Evolutionary conservation across 2,888 invertebrate genomes (phyloP), one percentile per base, ranked within the genome.

Genomic region (Acronicta leporina): DNA sequence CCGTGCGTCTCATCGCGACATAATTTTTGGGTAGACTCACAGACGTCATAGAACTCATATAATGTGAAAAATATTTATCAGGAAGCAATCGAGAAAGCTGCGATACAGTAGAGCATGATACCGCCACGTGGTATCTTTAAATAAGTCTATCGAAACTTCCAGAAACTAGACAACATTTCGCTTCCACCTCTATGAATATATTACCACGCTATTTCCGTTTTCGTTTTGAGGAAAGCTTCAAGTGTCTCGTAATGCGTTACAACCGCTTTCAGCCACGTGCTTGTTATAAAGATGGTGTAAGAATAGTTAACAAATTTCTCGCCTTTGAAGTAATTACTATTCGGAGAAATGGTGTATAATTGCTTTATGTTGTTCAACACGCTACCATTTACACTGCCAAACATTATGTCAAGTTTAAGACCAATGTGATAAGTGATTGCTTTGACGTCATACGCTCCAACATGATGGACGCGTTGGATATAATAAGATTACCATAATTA

Each of bases 151-250:
- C 47, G 75, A 73, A 75, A 41, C 60, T 75, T 75, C 74, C 69
- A 69, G 75, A 73, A 69, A 44, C 52, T 40, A 64, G 42, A 56
- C 15, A 68, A 48, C 45, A 55, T 61, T 74, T 51, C 42, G 50
- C 46, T 44, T 55, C 57, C 47, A 48, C 54, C 47, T 48, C 60
- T 56, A 54, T 48, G 40, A 67, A 70, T 73, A 52, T 46, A 64
- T 60, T 74, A 68, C 66, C 71, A 71, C 55, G 53, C 46, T 69
- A 66, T 71, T 66, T 71, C 71, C 66, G 66, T 69, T 62, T 30
- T 33, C 50, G 35, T 50, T 46, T 52, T 42, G 52, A 61, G 27
- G 30, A 61, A 41, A 58, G 55, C 48, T 65, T 54, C 50, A 69
- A 54, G 56, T 52, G 49, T 42, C 49, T 38, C 41, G 52, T 71